Evolutionary conservation across 2,113 vertebrate genomes (phyloP).

Genomic region (Oxyruncus cristatus): DNA sequence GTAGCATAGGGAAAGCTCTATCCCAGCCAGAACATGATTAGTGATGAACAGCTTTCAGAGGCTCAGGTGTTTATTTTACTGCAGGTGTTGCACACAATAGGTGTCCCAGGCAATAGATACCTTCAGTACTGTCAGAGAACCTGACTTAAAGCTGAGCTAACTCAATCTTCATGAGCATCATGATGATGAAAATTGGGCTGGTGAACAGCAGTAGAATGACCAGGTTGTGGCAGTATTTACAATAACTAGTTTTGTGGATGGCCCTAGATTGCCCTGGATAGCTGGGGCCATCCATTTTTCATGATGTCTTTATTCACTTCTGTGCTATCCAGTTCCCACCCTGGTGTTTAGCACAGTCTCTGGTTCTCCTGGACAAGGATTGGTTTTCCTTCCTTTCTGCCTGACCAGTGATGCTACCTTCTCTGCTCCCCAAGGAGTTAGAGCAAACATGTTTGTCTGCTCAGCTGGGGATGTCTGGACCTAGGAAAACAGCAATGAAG

Average conservation of each 20-base stretch:
- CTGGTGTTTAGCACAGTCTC: neutral
- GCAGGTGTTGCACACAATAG: neutral
- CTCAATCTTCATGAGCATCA: neutral
- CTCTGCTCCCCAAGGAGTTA: neutral
- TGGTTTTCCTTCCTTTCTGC: neutral
- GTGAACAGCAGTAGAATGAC: neutral
- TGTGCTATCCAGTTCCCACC: neutral
- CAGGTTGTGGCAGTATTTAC: neutral
- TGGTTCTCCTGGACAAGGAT: neutral
- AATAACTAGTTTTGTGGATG: neutral
- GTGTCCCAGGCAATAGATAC: neutral
- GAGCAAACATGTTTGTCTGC: neutral
- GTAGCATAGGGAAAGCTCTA: neutral
- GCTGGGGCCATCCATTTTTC: neutral
- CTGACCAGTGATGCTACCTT: too few species aligned
- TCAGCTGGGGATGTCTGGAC: too few species aligned
- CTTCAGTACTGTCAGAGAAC: neutral
- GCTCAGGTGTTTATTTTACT: neutral
- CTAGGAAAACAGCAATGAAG: neutral
- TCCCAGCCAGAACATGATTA: neutral
- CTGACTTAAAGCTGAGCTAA: neutral
- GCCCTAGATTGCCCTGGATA: neutral
- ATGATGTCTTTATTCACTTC: neutral
- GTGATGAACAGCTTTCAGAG: neutral
- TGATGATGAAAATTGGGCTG: neutral